Evolutionary conservation across 2,797 vertebrate genomes (phyloP).

Genomic region (Scolopax bukidnonensis): DNA sequence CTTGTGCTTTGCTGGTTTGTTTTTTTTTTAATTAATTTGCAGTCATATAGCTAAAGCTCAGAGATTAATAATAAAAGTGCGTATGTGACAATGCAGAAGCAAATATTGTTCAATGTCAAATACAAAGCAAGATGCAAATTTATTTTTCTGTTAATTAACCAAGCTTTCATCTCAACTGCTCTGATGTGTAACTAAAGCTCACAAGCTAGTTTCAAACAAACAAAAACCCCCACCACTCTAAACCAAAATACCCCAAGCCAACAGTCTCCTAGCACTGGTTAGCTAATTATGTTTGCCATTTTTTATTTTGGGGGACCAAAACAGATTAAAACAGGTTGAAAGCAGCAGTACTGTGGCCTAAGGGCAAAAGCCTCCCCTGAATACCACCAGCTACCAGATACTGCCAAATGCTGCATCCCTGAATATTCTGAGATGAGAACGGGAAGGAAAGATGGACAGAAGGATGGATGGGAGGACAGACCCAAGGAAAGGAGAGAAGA

Average conservation of each 20-base stretch:
- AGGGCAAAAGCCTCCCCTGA: constrained; percentile 70
- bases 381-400: constrained; percentile 69
- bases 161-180: constrained; percentile 64
- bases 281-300: constrained; percentile 62
- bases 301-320: constrained; percentile 72
- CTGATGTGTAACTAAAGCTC: constrained; percentile 69
- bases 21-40: not conserved
- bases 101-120: constrained; percentile 27
- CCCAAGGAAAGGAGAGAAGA: not conserved
- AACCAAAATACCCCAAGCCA: not conserved
- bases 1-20: not conserved
- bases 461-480: not conserved
- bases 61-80: constrained; percentile 18
- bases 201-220: constrained; percentile 43
- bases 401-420: constrained; percentile 70
- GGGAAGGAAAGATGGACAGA: constrained; percentile 7
- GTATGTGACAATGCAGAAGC: constrained; percentile 38
- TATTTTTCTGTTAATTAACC: constrained; percentile 70
- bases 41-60: not conserved
- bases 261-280: not conserved
- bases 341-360: constrained; percentile 72
- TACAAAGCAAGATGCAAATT: constrained; percentile 56
- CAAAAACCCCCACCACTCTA: not conserved
- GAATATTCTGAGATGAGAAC: constrained; percentile 77
- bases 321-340: constrained; percentile 86